Conservation (phyloP, 2,113 vertebrate species). For the Quiscalus mexicanus region DNA sequence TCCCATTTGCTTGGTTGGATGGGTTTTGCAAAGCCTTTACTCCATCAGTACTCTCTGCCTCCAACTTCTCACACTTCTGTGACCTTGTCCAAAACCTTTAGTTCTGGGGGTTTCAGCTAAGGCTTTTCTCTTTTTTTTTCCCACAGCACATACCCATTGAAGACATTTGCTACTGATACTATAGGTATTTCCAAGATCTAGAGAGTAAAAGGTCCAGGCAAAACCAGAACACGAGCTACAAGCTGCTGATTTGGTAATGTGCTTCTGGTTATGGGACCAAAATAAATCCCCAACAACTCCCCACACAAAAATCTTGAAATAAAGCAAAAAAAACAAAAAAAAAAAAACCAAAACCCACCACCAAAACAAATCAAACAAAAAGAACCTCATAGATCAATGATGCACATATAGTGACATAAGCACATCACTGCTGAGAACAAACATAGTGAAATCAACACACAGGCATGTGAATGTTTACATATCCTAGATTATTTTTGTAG, state of each 20-base stretch:
- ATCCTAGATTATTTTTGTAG: neutral
- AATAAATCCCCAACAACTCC: neutral
- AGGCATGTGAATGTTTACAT: neutral
- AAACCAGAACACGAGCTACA: neutral
- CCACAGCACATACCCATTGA: neutral
- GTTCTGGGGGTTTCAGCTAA: neutral
- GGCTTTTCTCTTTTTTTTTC: neutral
- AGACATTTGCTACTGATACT: neutral
- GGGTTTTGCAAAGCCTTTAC: neutral
- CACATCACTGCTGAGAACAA: neutral
- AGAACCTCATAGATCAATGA: fast-evolving
- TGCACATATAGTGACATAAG: neutral
- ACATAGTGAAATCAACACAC: neutral
- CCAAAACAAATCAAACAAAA: neutral
- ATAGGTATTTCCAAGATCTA: neutral
- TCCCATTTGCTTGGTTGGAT: neutral
- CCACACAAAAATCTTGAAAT: neutral
- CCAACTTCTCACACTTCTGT: neutral
- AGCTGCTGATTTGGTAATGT: neutral
- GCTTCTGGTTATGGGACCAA: neutral
- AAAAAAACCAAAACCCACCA: neutral
- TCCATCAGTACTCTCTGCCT: neutral
- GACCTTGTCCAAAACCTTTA: neutral
- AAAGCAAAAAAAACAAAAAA: neutral
- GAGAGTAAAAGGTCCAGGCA: neutral